A percentile compares a stretch with the other conserved stretches of the same genome.
Conservation (phyloP, 2,888 invertebrate species). For the Schizotus pectinicornis region DNA sequence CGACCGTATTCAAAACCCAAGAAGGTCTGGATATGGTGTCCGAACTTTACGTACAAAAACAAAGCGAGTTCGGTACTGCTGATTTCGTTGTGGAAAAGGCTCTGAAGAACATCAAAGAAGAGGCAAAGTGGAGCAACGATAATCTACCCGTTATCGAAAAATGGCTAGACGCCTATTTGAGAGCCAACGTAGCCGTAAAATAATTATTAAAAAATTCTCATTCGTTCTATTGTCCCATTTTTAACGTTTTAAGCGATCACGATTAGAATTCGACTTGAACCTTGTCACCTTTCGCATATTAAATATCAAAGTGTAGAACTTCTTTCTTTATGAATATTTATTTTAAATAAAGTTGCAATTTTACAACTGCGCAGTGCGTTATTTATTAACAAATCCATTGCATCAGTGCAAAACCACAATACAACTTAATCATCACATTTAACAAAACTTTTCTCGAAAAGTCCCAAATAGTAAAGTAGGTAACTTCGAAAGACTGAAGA, state of each 20-base stretch:
- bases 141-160: conserved; percentile 76
- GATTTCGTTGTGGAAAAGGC: conserved; percentile 77
- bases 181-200: conserved; percentile 40
- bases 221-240: not conserved
- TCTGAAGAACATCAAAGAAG: conserved; percentile 74
- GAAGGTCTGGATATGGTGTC: conserved; percentile 74
- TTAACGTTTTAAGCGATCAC: not conserved
- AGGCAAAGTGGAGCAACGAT: conserved; percentile 77
- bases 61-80: conserved; percentile 74
- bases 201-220: conserved; percentile 1
- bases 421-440: no score
- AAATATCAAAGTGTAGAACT: not conserved
- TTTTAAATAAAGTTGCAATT: not conserved
- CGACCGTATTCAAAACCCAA: conserved; percentile 76
- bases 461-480: no score
- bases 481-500: no score
- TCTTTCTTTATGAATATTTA: conserved; percentile 3
- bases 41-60: conserved; percentile 67
- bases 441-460: no score
- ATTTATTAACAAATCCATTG: no score
- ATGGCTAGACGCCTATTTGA: conserved; percentile 70
- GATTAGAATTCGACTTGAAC: no score
- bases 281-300: no score
- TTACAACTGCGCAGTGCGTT: not conserved
- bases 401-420: no score